A percentile compares a stretch with the other conserved stretches of the same genome.
phyloP scores from a whole-genome alignment of 30 jellyfish, hydroid and myxozoan genomes.

The Aurelia aurita complex sp. Pacific region DNA sequence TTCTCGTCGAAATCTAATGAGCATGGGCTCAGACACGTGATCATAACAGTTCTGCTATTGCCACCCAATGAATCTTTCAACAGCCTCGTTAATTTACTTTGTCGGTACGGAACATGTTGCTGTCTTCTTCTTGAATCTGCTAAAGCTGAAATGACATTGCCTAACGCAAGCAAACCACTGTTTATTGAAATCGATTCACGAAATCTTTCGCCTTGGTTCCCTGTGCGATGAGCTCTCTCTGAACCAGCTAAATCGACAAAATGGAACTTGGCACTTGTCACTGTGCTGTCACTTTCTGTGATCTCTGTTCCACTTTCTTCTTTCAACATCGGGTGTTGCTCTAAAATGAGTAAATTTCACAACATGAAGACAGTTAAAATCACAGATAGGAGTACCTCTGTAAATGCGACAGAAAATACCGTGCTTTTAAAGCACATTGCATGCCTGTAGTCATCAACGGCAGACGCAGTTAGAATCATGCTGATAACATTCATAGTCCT shows the following conservation, averaged over 20 bases:
- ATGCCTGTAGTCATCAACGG: too few relatives aligned
- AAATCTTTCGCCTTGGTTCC: constrained; percentile 96
- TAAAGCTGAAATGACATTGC: constrained; percentile 94
- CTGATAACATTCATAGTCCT: too few relatives aligned
- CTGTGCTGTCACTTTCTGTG: constrained; percentile 32
- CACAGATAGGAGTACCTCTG: too few relatives aligned
- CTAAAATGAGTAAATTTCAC: not conserved
- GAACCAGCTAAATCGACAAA: constrained; percentile 99
- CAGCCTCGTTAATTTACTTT: constrained; percentile 93
- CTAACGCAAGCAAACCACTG: constrained; percentile 93
- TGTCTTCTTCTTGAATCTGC: constrained; percentile 81
- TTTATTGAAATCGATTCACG: constrained; percentile 93
- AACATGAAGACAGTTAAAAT: not conserved
- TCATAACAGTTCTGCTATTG: constrained; percentile 89
- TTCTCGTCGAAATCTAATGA: constrained; percentile 87
- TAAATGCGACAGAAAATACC: too few relatives aligned
- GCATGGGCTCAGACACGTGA: constrained; percentile 87
- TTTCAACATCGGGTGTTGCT: constrained; percentile 21
- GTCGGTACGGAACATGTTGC: constrained; percentile 94
- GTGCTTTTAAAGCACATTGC: too few relatives aligned
- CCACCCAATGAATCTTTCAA: constrained; percentile 98
- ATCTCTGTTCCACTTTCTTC: not conserved
- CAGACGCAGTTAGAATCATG: too few relatives aligned
- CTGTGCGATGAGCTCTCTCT: constrained; percentile 95
- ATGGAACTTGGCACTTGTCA: constrained; percentile 70